Conservation (phyloP, 2,113 vertebrate species). For the Aptenodytes patagonicus region DNA sequence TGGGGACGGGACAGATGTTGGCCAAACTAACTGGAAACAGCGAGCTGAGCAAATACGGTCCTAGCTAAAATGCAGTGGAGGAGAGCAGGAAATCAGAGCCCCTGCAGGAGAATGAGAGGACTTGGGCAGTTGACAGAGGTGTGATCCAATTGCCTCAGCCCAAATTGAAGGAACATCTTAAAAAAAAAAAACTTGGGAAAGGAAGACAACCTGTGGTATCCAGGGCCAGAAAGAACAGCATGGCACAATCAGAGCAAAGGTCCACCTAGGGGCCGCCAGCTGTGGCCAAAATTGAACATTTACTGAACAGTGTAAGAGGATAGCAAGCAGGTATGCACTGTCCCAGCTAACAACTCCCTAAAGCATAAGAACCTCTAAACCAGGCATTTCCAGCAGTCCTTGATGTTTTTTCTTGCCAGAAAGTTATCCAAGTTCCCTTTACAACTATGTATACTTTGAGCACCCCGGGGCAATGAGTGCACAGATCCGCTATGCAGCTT, state of each 20-base stretch:
- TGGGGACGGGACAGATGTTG: not conserved
- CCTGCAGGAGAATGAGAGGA: not conserved
- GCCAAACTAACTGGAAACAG: constrained; percentile 9
- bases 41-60: not conserved
- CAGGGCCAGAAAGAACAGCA: not conserved
- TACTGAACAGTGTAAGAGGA: not conserved
- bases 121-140: not conserved
- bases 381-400: not conserved
- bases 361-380: not conserved
- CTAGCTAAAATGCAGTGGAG: not conserved
- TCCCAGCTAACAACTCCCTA: not conserved
- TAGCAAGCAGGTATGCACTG: not conserved
- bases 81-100: not conserved
- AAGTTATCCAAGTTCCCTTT: not conserved
- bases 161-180: not conserved
- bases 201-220: not conserved
- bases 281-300: not conserved
- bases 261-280: not conserved
- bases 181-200: not conserved
- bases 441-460: accelerated
- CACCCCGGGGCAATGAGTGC: accelerated
- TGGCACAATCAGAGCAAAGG: not conserved
- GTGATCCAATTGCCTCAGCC: not conserved
- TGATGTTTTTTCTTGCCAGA: not conserved
- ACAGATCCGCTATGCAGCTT: not conserved